Evolutionary conservation across 2,113 vertebrate species (phyloP), one percentile per base, ranked within the genome.

Genomic region (Calonectris borealis): DNA sequence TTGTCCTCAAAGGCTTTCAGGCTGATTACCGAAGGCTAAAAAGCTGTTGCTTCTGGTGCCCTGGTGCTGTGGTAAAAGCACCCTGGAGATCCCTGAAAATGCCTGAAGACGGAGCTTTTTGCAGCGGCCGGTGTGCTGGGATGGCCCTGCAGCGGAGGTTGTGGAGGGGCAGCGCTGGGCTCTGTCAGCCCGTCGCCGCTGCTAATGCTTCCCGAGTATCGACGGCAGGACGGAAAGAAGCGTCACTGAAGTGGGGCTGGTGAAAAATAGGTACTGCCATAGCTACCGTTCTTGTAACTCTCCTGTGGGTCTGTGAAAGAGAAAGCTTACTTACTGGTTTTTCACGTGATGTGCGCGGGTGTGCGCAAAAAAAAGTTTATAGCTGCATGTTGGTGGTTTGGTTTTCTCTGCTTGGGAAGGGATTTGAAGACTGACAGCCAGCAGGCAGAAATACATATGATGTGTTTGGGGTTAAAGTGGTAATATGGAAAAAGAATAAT

Each of bases 291-390:
- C 32, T 26, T 55, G 14, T 60, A 61, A 24, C 20, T 60, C 5
- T 69, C 2, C 58, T 51, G 20, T 69, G 54, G 11, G 15, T 61
- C 46, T 70, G n/a, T 77, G 78, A 38, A 75, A 62, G 69, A 68
- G 40, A 62, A 75, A 42, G 54, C 10, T 24, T 13, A 49, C 9
- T 48, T 87, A 16, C 7, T 78, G 13, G 8, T 25, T 65, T 81
- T 18, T 8, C 0, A 2, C 3, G 4, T 16, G 69, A 38, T 38
- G 36, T 49, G 65, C 4, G 9, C 44, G 34, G 18, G 8, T 27
- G 31, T 21, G 6, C 6, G 3, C 77, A 44, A 22, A 46, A 4
- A 40, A 36, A n/a, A 40, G 21, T 49, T 87, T 29, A 40, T 27
- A 88, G 38, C 13, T 91, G 8, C 48, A 24, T 2, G 5, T 42